phyloP scores from a whole-genome alignment of 2,888 invertebrate species.

The Escarpia spicata region DNA sequence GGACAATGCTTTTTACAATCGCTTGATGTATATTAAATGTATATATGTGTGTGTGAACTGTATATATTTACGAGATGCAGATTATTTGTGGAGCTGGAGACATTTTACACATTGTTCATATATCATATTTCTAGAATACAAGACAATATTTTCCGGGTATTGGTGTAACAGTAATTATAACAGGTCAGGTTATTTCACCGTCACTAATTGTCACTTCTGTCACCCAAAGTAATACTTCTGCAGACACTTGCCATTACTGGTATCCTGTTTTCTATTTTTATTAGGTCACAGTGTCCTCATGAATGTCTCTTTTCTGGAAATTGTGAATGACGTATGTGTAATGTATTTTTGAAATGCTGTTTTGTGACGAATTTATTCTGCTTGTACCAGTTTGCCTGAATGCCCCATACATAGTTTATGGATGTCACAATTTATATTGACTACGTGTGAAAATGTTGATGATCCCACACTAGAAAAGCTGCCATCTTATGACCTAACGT shows the following conservation, averaged over 20 bases:
- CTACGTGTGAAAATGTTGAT: too few relatives aligned
- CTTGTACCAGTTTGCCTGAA: neutral
- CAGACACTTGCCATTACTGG: neutral
- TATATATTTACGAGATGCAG: neutral
- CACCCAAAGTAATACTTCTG: neutral
- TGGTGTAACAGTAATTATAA: neutral
- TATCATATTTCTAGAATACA: neutral
- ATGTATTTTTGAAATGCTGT: neutral
- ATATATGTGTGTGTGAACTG: neutral
- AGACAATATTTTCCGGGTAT: neutral
- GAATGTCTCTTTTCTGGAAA: neutral
- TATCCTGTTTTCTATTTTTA: neutral
- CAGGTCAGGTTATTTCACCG: neutral
- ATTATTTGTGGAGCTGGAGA: neutral
- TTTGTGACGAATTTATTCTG: neutral
- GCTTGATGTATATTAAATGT: constrained; percentile 3
- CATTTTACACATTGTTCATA: neutral
- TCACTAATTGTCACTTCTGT: neutral
- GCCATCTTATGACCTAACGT: too few relatives aligned
- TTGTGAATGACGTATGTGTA: neutral
- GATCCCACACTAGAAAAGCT: too few relatives aligned
- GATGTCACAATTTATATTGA: too few relatives aligned
- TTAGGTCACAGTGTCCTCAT: neutral
- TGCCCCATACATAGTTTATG: neutral
- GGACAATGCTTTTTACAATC: neutral